Percentiles rank a stretch among this genome's conserved stretches.
Conservation (phyloP, 2,797 vertebrate species). For the Megalops cyprinoides region DNA sequence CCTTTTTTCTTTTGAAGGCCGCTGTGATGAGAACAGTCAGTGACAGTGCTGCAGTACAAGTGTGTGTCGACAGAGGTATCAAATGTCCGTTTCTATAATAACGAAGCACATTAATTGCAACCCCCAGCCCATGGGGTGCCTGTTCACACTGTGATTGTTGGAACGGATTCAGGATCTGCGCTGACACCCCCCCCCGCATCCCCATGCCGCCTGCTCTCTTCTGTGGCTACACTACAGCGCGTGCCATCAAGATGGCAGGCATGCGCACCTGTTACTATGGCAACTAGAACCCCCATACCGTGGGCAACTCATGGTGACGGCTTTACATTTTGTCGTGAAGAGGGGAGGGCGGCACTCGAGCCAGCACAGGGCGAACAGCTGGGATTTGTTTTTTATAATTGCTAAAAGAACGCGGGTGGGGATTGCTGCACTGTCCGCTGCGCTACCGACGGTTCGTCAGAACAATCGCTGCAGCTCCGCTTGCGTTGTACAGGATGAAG, state of each 20-base stretch:
- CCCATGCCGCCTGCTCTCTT: not conserved
- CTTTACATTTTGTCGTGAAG: constrained; percentile 9
- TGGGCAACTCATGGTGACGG: constrained; percentile 1
- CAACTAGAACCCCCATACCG: constrained; percentile 28
- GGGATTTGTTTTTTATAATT: constrained; percentile 7
- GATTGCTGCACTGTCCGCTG: too few species aligned
- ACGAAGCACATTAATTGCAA: not conserved
- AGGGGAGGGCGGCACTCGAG: not conserved
- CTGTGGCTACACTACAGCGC: constrained; percentile 3
- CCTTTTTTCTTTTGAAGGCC: not conserved
- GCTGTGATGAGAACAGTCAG: not conserved
- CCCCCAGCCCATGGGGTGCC: not conserved
- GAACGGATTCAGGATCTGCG: constrained; percentile 1
- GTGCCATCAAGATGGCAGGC: constrained; percentile 2
- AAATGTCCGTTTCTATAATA: constrained; percentile 15
- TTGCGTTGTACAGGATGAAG: too few species aligned
- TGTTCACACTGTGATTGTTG: not conserved
- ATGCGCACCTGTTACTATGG: constrained; percentile 32
- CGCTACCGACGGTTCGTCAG: too few species aligned
- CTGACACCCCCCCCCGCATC: too few species aligned
- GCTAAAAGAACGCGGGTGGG: not conserved
- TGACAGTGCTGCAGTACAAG: not conserved
- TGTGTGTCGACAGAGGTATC: not conserved
- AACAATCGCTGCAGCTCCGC: too few species aligned
- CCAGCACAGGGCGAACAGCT: constrained; percentile 16